These are phyloP conservation scores for Lates calcarifer DNA, from an alignment of 2,113 vertebrate genomes.

Conservation along the genomic window DNA sequence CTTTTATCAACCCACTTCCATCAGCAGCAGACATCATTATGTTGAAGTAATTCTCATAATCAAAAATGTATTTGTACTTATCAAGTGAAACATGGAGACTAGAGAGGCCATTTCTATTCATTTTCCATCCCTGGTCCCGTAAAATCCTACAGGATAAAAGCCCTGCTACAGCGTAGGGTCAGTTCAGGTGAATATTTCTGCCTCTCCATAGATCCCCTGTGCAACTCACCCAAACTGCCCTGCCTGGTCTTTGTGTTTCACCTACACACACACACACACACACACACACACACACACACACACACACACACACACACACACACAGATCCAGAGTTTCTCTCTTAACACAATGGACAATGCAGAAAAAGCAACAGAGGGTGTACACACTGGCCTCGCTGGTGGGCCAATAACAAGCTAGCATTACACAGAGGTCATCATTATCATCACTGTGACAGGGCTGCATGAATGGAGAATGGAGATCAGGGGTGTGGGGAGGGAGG, in stretches of 20 bases:
- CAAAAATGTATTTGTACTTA: neutral
- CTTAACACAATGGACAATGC: slow-evolving; percentile 77
- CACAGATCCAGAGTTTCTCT: slow-evolving; percentile 50
- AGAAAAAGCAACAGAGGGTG: slow-evolving; percentile 67
- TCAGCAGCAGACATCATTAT: neutral
- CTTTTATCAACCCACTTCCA: neutral
- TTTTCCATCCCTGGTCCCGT: slow-evolving; percentile 3
- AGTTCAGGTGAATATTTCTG: slow-evolving; percentile 67
- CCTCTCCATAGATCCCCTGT: slow-evolving; percentile 43
- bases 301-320: slow-evolving; percentile 37
- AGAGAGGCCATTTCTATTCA: neutral
- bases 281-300: slow-evolving; percentile 17
- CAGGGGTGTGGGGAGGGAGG: slow-evolving; percentile 17
- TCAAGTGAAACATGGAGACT: slow-evolving; percentile 9
- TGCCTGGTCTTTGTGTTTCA: slow-evolving; percentile 58
- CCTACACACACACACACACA: slow-evolving; percentile 36
- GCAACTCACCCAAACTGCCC: slow-evolving; percentile 34
- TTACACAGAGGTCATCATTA: slow-evolving; percentile 78
- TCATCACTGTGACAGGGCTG: slow-evolving; percentile 61
- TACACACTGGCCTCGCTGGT: slow-evolving; percentile 67
- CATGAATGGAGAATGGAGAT: slow-evolving; percentile 66
- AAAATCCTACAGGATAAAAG: slow-evolving; percentile 6
- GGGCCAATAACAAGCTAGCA: slow-evolving; percentile 71
- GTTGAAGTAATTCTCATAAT: neutral
- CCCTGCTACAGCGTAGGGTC: slow-evolving; percentile 57